phyloP scores from a whole-genome alignment of 2,888 invertebrate genomes.

The Scaptodrosophila latifasciaeformis region DNA sequence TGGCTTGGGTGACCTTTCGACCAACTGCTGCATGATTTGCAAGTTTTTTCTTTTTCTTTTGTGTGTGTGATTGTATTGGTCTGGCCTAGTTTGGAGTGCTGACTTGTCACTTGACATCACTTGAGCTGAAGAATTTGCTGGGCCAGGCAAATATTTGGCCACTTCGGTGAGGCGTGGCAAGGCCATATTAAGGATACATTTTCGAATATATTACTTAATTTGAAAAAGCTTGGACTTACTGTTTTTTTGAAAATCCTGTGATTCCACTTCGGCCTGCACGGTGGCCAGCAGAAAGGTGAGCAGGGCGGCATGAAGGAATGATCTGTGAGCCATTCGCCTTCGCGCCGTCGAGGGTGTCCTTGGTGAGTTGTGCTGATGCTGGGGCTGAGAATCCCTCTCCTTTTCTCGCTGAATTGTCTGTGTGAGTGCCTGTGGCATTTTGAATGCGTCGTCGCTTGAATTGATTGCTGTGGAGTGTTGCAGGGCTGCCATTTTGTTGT shows the following conservation, averaged over 20 bases:
- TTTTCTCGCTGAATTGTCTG: constrained; percentile 10
- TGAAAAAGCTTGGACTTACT: constrained; percentile 70
- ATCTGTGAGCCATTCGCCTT: not conserved
- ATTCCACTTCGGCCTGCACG: constrained; percentile 69
- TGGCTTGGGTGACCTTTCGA: no score
- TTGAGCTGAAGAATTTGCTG: no score
- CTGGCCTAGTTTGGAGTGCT: no score
- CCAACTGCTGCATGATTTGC: constrained; percentile 64
- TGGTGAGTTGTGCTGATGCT: constrained; percentile 39
- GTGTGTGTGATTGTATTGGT: no score
- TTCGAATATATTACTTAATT: no score
- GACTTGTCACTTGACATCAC: no score
- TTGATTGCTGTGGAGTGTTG: constrained; percentile 49
- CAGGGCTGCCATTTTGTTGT: constrained; percentile 56
- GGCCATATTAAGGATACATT: not conserved
- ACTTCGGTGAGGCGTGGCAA: no score
- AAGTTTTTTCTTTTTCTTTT: no score
- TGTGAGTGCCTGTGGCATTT: constrained; percentile 31
- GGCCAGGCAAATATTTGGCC: no score
- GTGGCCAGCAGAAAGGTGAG: constrained; percentile 8
- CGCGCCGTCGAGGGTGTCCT: constrained; percentile 18
- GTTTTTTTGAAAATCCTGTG: constrained; percentile 76
- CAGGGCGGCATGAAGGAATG: not conserved
- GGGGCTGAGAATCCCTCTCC: constrained; percentile 15
- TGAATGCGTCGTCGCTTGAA: constrained; percentile 22